Base-by-base conservation (phyloP, 2,113 vertebrate species). In the Epinephelus fuscoguttatus region DNA sequence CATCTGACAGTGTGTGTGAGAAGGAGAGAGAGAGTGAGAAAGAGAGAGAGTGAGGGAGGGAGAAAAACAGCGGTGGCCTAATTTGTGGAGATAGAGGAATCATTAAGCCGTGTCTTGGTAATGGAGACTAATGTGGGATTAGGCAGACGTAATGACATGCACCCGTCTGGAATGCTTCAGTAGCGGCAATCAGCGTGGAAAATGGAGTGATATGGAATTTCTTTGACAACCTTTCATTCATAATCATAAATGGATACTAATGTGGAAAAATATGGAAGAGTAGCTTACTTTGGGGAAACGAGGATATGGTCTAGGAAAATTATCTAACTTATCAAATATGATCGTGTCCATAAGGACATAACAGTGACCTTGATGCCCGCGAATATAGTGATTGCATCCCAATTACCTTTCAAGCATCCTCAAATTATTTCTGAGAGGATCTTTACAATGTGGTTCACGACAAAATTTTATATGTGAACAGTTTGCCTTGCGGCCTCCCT, bases 111-210 rank as follows among this genome's bases (percentile, higher is more conserved):
- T 33, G 86, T 84, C 77, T 85, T 4, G 2, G 68, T 81, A 85
- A 92, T 88, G 85, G 81, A 90, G 85, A 91, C 70, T 84, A 89
- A 85, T 92, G 86, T 87, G 79, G 84, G 81, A 90, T 93, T 80
- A 87, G 70, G 71, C 21, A 69, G 84, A 74, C 21, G 4, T 72
- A 86, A 84, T 84, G 85, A 84, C 86, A 77, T 71, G 47, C 74
- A 27, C 77, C 64, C 53, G 11, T 81, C 90, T 92, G 89, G 88
- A 90, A 87, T 90, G 73, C 73, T 45, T 88, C 76, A 80, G 82
- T 55, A 75, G 71, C 80, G 79, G 19, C 78, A 81, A 91, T 91
- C 88, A 88, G 70, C 8, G 15, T 89, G 87, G 90, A 93, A 91
- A 91, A 91, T 84, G 64, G 55, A 86, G 76, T 82, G 90, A 87